A percentile compares a stretch with the other conserved stretches of the same genome.
phyloP scores from a whole-genome alignment of 2,113 vertebrate species.

The Emydura subglobosa region DNA sequence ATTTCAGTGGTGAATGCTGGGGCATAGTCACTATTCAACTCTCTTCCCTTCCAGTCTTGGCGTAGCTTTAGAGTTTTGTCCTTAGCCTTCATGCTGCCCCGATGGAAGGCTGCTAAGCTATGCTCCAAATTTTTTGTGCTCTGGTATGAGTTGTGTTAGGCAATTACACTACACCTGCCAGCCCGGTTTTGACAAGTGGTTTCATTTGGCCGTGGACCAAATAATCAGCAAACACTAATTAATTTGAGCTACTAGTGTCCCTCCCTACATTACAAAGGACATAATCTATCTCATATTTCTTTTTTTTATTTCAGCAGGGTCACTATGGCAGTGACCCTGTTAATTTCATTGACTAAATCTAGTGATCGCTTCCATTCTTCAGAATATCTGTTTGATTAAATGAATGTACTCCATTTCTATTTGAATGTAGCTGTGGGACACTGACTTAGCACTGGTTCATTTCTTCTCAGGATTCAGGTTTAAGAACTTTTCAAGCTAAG shows the following conservation, averaged over 20 bases:
- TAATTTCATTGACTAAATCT: conserved; percentile 1
- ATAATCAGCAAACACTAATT: neutral
- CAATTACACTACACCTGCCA: conserved; percentile 9
- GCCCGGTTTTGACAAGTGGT: neutral
- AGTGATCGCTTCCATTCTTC: neutral
- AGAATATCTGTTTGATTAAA: conserved; percentile 11
- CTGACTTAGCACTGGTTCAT: neutral
- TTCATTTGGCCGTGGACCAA: neutral
- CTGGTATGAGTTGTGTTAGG: neutral
- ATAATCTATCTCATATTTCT: neutral
- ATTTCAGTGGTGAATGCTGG: neutral
- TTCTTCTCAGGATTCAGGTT: neutral
- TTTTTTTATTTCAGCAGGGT: neutral
- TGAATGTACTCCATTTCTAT: neutral
- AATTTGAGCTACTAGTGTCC: neutral
- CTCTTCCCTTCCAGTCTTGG: neutral
- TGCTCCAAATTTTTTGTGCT: neutral
- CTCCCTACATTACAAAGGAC: neutral
- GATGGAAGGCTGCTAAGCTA: neutral
- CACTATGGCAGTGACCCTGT: neutral
- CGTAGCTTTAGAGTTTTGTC: neutral
- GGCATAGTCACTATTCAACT: neutral
- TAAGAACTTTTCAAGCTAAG: neutral
- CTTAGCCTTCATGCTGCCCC: rapidly evolving
- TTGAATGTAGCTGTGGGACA: neutral